phyloP scores from a whole-genome alignment of 2,113 vertebrate genomes.

The Elephas maximus region DNA sequence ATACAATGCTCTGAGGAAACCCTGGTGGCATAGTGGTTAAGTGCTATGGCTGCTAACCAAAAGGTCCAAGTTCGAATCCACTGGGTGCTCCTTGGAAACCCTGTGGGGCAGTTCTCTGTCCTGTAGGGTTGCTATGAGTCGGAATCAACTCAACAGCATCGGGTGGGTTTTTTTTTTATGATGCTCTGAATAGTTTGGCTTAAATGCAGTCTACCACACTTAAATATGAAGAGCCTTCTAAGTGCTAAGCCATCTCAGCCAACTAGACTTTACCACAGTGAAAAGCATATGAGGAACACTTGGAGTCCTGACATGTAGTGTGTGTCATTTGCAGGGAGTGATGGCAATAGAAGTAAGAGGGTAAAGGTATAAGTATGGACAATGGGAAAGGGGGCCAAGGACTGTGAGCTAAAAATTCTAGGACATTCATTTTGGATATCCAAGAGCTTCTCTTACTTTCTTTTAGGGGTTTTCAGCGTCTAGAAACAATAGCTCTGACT shows the following conservation, averaged over 20 bases:
- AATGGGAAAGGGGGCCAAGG: not conserved
- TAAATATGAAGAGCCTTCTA: not conserved
- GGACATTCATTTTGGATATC: not conserved
- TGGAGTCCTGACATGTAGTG: not conserved
- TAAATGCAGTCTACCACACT: not conserved
- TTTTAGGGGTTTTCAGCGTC: constrained; percentile 16
- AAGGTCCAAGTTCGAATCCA: no score
- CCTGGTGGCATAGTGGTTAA: no score
- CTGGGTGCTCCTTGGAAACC: no score
- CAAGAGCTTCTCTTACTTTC: not conserved
- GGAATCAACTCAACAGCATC: no score
- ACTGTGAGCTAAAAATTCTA: not conserved
- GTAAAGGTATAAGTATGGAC: not conserved
- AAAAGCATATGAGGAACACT: not conserved
- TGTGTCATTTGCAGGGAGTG: not conserved
- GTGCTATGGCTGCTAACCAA: no score
- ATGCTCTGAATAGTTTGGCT: not conserved
- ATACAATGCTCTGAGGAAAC: not conserved
- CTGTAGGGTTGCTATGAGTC: no score
- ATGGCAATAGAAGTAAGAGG: not conserved
- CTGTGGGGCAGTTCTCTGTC: no score
- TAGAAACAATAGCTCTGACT: not conserved
- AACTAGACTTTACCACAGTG: not conserved
- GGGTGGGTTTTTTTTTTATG: no score
- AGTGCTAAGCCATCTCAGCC: not conserved